These are phyloP conservation scores for Neodontobutis hainanensis DNA, from an alignment of 2,113 vertebrate genomes.

Conservation along the genomic window DNA sequence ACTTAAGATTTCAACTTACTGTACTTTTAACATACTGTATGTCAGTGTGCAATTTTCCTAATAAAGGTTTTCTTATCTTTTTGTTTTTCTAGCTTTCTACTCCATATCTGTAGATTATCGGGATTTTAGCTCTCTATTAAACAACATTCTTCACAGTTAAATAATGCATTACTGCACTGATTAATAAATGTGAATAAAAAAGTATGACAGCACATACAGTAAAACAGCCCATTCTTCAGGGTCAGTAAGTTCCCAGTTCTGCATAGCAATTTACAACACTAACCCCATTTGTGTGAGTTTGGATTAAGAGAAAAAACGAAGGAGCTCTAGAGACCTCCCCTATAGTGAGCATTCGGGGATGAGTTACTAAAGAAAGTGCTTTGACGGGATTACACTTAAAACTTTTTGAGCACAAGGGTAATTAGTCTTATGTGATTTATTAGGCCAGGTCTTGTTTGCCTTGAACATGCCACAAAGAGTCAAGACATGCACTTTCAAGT, in stretches of 20 bases:
- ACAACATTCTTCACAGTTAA: too few relatives aligned
- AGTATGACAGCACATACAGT: neutral
- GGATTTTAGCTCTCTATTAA: too few relatives aligned
- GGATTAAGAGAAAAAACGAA: too few relatives aligned
- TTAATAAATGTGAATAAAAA: too few relatives aligned
- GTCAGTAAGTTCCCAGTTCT: constrained; percentile 35
- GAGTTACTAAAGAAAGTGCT: constrained; percentile 22
- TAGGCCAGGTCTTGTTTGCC: neutral
- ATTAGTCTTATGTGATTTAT: neutral
- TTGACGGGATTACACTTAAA: constrained; percentile 36
- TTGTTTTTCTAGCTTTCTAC: too few relatives aligned
- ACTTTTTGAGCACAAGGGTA: constrained; percentile 4
- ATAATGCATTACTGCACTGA: too few relatives aligned
- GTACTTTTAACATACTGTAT: too few relatives aligned
- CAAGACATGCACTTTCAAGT: neutral
- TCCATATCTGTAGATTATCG: too few relatives aligned
- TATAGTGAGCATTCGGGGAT: constrained; percentile 25
- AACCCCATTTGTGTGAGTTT: constrained; percentile 41
- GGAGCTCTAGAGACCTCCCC: constrained; percentile 24
- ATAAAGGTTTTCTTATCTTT: too few relatives aligned
- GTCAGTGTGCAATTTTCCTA: too few relatives aligned
- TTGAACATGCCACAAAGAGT: neutral
- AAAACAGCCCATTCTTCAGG: constrained; percentile 21
- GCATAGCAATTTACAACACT: constrained; percentile 18
- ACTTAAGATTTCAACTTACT: too few relatives aligned